Evolutionary conservation across 2,113 vertebrate genomes (phyloP).

Genomic region (Chamaetylas fuelleborni): DNA sequence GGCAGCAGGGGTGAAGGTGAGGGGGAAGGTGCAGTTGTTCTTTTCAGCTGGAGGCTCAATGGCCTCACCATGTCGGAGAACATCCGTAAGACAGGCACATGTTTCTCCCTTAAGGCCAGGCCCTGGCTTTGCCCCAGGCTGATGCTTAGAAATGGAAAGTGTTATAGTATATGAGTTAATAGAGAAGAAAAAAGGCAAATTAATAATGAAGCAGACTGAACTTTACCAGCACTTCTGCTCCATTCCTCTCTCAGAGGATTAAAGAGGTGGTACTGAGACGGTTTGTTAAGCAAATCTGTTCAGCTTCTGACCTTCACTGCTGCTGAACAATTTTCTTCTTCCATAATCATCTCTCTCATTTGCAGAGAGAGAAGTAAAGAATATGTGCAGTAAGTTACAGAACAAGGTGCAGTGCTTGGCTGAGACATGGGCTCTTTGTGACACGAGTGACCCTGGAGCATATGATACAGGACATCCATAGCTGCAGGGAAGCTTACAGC

Average conservation of each 20-base stretch:
- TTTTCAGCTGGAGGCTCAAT: background rate
- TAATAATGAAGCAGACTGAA: conserved; percentile 43
- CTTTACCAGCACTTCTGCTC: conserved; percentile 20
- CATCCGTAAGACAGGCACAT: background rate
- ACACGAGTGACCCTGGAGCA: background rate
- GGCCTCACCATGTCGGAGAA: background rate
- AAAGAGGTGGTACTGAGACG: background rate
- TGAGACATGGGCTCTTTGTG: background rate
- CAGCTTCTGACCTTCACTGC: background rate
- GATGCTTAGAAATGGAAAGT: background rate
- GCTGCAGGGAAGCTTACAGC: background rate
- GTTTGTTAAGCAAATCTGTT: conserved; percentile 35
- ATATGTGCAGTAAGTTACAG: background rate
- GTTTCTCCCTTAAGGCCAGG: background rate
- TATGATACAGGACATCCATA: background rate
- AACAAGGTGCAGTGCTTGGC: background rate
- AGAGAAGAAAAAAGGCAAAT: conserved; percentile 10
- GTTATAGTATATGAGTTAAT: background rate
- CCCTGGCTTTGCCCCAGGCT: background rate
- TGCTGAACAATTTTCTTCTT: background rate
- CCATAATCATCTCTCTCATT: background rate
- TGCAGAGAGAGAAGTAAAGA: conserved; percentile 19
- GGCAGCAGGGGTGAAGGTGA: background rate
- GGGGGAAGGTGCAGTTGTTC: background rate
- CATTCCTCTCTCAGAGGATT: conserved; percentile 29